A percentile compares a stretch with the other conserved stretches of the same genome.
These are phyloP conservation scores for Papilio demoleus DNA, from an alignment of 2,888 invertebrate genomes.

Conservation along the genomic window DNA sequence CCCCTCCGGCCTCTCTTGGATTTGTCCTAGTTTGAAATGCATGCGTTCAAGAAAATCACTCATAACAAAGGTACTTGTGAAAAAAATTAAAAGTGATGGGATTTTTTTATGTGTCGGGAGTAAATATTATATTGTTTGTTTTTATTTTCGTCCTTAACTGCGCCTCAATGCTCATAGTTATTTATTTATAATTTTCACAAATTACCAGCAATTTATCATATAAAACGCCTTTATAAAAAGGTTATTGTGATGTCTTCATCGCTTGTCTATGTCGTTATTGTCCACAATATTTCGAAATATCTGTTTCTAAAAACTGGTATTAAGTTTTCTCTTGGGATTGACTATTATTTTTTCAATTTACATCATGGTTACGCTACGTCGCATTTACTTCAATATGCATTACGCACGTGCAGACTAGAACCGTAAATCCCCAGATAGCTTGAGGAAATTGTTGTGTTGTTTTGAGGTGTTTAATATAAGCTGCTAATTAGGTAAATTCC, in stretches of 20 bases:
- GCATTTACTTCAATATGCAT: slow-evolving; percentile 18
- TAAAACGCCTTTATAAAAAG: not conserved
- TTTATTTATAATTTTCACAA: not conserved
- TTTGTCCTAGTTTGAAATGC: slow-evolving; percentile 40
- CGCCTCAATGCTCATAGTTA: not conserved
- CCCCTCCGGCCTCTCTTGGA: slow-evolving; percentile 19
- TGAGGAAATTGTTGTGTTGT: slow-evolving; percentile 38
- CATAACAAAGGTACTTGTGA: slow-evolving; percentile 28
- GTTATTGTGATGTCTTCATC: not conserved
- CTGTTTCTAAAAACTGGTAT: not conserved
- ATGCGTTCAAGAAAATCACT: slow-evolving; percentile 24
- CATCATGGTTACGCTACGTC: slow-evolving; percentile 22
- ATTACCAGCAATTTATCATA: not conserved
- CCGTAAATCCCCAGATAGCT: slow-evolving; percentile 38
- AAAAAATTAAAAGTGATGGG: not conserved
- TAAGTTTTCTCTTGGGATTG: not conserved
- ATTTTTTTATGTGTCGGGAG: not conserved
- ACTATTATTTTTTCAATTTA: not conserved
- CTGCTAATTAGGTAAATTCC: slow-evolving; percentile 3
- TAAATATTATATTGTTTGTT: not conserved
- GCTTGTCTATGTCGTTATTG: slow-evolving; percentile 1
- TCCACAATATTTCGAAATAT: not conserved
- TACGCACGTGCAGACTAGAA: slow-evolving; percentile 26
- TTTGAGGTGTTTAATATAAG: not conserved
- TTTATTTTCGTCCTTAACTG: not conserved